Evolutionary conservation across 2,888 invertebrate species (phyloP), one percentile per base, ranked within the genome.

Genomic region (Agonopterix alstromeriana): DNA sequence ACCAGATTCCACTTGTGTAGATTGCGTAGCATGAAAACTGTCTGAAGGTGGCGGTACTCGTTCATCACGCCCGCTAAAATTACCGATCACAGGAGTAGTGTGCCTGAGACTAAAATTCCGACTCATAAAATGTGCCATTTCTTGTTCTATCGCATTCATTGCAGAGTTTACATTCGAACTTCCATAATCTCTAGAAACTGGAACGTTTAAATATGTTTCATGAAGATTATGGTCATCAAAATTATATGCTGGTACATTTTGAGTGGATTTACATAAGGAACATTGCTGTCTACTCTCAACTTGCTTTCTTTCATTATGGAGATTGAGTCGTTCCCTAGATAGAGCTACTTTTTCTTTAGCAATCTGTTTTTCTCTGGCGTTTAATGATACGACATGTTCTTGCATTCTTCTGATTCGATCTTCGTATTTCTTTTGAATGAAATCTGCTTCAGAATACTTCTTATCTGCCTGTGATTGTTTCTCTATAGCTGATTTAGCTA

Each of bases 331-430:
- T 64, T 92, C 92, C 57, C 90, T 89, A 0, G 92, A 91, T 8
- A 92, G 60, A 2, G 83, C 76, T 0, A 92, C 88, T 67, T 92
- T 92, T 58, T 92, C 92, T 66, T 85, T 90, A 0, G 91, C 90
- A 38, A 92, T 83, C 56, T 91, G 90, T 58, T 91, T 91, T 54
- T 92, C 92, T 58, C 92, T 82, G 9, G 73, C 65, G 12, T 90
- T 87, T 11, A 92, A 61, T 1, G 90, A 89, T 2, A 86, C 74
- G 2, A 90, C 84, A 52, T 92, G 91, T 52, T 84, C 89, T 66
- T 92, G 92, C 36, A 92, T 81, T 43, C 90, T 82, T 43, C 88
- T 74, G 50, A 91, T 82, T 56, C 90, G 77, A 44, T 91, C 90
- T 61, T 91, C 91, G 57, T 90, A 92, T 64, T 89, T 90, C 10